Conservation (phyloP, 1,140 invertebrate species). For the Drosophila elegans region DNA sequence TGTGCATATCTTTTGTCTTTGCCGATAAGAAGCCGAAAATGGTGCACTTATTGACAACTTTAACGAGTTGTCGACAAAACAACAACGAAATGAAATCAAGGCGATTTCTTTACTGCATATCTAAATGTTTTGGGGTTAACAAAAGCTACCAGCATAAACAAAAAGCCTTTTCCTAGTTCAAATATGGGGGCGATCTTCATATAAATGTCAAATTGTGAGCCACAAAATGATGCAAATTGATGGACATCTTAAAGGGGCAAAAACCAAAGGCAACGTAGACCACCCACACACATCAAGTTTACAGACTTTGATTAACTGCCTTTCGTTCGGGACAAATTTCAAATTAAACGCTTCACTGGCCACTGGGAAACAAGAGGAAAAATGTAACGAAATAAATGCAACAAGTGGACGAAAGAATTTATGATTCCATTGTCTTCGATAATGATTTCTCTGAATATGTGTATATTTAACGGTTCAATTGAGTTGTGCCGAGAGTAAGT, state of each 20-base stretch:
- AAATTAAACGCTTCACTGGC: constrained; percentile 70
- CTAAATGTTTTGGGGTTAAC: constrained; percentile 66
- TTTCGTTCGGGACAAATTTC: constrained; percentile 61
- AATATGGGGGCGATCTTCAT: constrained; percentile 41
- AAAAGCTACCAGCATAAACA: constrained; percentile 47
- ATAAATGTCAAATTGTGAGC: constrained; percentile 47
- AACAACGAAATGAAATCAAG: constrained; percentile 37
- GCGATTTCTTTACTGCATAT: constrained; percentile 44
- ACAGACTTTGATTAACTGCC: constrained; percentile 60
- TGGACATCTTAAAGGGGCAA: constrained; percentile 34
- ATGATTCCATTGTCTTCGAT: constrained; percentile 48
- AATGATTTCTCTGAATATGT: constrained; percentile 32
- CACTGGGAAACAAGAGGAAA: constrained; percentile 43
- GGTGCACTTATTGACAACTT: constrained; percentile 83
- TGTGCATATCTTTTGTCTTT: constrained; percentile 25
- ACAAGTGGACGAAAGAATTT: constrained; percentile 40
- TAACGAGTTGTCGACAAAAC: constrained; percentile 65
- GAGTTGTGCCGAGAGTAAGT: constrained; percentile 29
- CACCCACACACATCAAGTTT: constrained; percentile 48
- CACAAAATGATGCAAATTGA: constrained; percentile 54
- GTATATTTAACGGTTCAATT: constrained; percentile 59
- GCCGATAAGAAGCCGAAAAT: constrained; percentile 77
- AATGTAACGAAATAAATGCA: constrained; percentile 14
- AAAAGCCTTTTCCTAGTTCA: background rate
- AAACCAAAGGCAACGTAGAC: constrained; percentile 23